Base-by-base conservation (phyloP, 2,888 invertebrate species). In the Gandaritis pyraliata region DNA sequence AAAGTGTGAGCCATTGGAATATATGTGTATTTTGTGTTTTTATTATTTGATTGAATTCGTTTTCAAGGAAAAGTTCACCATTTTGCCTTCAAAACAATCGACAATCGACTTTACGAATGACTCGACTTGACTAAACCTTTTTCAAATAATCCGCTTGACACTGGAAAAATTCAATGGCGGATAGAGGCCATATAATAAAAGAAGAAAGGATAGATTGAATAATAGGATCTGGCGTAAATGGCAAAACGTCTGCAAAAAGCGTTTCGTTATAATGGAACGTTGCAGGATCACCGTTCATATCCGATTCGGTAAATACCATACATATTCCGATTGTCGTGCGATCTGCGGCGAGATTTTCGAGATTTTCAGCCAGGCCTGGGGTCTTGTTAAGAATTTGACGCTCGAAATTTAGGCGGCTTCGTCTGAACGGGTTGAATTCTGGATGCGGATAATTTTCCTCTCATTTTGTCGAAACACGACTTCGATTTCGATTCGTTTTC, bases 321-420 rank as follows among this genome's bases (percentile, higher is more conserved):
- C 89, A 87, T 88, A 90, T 84, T 89, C 83, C 81, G 78, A 78
- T 85, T 75, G 84, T 82, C 82, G 87, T 87, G 83, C 87, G 85
- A 86, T 85, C 78, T 85, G 84, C 77, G 83, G 86, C 75, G 81
- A 82, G 80, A 90, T 89, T 89, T 88, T 85, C 87, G 85, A 88
- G 86, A 91, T 91, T 91, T 91, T 90, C 89, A 81, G 78, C 66
- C 77, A 73, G 74, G 83, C 85, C 82, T 68, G 77, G 68, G 82
- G 87, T 84, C 82, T 86, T 79, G 90, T 87, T 90, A 89, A 90
- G 90, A 90, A 90, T 90, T 86, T 78, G 76, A 70, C 72, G 72
- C 76, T 73, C 66, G 82, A 84, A 82, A 86, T 88, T 86, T 81
- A 81, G 66, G 73, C 74, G 77, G 81, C 80, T 77, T 78, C 72